phyloP scores from a whole-genome alignment of 2,797 vertebrate genomes.

The Myripristis jacobus region DNA sequence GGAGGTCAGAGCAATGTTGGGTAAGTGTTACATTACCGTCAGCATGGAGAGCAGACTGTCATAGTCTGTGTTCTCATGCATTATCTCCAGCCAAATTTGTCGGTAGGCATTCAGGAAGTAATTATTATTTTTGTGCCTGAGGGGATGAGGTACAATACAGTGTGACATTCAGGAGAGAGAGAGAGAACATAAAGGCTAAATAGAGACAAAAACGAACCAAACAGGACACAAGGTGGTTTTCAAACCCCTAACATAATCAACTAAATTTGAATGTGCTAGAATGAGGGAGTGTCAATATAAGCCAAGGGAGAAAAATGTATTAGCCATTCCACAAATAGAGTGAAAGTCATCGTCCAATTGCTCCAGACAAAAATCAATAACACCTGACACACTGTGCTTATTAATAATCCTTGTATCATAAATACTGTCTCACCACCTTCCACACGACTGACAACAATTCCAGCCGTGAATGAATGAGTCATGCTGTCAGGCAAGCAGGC shows the following conservation, averaged over 20 bases:
- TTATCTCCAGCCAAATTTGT: conserved; percentile 97
- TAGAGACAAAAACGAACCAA: conserved; percentile 49
- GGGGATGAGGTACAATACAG: conserved; percentile 86
- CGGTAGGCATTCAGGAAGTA: conserved; percentile 98
- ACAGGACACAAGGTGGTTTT: conserved; percentile 20
- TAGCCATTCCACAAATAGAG: conserved; percentile 25
- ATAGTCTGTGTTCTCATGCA: conserved; percentile 96
- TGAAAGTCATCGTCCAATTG: conserved; percentile 3
- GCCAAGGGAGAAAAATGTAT: conserved; percentile 5
- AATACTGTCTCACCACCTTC: conserved; percentile 53
- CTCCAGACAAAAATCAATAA: conserved; percentile 24
- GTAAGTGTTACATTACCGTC: conserved; percentile 94
- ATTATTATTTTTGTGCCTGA: conserved; percentile 99
- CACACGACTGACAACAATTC: conserved; percentile 53
- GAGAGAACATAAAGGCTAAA: conserved; percentile 44
- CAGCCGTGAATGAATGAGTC: conserved; percentile 68
- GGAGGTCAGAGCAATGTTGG: conserved; percentile 75
- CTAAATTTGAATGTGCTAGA: conserved; percentile 28
- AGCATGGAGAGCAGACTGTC: conserved; percentile 97
- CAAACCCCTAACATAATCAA: background rate
- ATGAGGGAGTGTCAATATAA: conserved; percentile 16
- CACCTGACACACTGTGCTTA: background rate
- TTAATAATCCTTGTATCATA: conserved; percentile 1
- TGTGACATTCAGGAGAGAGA: conserved; percentile 67
- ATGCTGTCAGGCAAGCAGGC: conserved; percentile 59